These are phyloP conservation scores for Oncorhynchus gorbuscha DNA, from an alignment of 2,113 vertebrate species.

Conservation along the genomic window DNA sequence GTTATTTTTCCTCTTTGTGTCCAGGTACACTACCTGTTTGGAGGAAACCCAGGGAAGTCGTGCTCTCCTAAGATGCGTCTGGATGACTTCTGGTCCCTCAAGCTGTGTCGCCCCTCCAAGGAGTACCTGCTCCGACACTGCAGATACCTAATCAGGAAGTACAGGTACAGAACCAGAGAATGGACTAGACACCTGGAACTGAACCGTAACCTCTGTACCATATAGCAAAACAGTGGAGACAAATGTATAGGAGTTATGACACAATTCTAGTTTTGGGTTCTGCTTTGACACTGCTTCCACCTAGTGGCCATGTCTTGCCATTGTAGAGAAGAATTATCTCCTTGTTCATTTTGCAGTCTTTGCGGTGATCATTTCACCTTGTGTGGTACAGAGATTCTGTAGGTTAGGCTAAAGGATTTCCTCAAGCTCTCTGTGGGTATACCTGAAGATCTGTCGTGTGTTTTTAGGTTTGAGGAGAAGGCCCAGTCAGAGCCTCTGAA, in stretches of 20 bases:
- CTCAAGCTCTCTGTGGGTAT: too few relatives aligned
- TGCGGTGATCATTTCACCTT: too few relatives aligned
- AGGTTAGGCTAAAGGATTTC: too few relatives aligned
- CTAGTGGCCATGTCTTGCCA: conserved; percentile 36
- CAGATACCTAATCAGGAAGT: conserved; percentile 97
- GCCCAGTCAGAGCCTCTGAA: conserved; percentile 92
- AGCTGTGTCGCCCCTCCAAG: conserved; percentile 95
- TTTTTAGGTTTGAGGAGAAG: conserved; percentile 78
- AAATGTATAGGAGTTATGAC: not conserved
- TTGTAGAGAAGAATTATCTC: too few relatives aligned
- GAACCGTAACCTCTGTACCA: too few relatives aligned
- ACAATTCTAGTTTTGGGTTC: not conserved
- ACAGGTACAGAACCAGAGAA: conserved; percentile 76
- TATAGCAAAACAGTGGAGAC: not conserved
- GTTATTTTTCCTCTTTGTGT: not conserved
- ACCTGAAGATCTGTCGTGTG: too few relatives aligned
- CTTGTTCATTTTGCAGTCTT: too few relatives aligned
- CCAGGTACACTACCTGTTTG: conserved; percentile 98
- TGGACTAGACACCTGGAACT: too few relatives aligned
- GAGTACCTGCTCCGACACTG: conserved; percentile 96
- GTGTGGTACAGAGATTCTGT: too few relatives aligned
- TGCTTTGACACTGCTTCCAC: conserved; percentile 24
- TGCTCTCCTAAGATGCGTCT: conserved; percentile 98
- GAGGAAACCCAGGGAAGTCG: conserved; percentile 97
- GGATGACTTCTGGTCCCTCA: conserved; percentile 98